Evolutionary conservation across 92 coral and sea anemone species (phyloP).

Genomic region (Scolanthus callimorphus): DNA sequence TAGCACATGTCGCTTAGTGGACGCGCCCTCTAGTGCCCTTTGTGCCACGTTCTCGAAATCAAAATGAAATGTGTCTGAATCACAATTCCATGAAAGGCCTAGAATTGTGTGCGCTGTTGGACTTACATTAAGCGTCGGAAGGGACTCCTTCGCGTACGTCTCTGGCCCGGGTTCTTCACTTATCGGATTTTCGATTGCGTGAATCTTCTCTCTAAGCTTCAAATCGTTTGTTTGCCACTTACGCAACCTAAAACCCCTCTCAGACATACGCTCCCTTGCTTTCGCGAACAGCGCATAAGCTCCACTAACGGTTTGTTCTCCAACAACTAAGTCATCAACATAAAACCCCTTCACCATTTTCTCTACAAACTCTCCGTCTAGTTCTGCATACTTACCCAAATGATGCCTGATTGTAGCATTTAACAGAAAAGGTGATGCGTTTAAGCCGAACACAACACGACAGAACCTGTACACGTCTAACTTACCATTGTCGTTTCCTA

Average conservation of each 20-base stretch:
- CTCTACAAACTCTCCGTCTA: slow-evolving; percentile 41
- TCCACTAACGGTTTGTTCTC: slow-evolving; percentile 7
- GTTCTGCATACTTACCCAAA: slow-evolving; percentile 10
- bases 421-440: slow-evolving; percentile 40
- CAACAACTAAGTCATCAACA: slow-evolving; percentile 44
- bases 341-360: slow-evolving; percentile 19
- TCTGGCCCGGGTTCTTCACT: slow-evolving; percentile 1
- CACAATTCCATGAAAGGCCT: slow-evolving; percentile 24
- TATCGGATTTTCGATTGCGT: background rate
- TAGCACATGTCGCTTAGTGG: slow-evolving; percentile 12
- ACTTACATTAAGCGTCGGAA: too few relatives aligned
- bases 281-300: slow-evolving; percentile 8
- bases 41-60: background rate
- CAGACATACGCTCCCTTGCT: slow-evolving; percentile 3
- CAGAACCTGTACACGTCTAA: slow-evolving; percentile 25
- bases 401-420: slow-evolving; percentile 35
- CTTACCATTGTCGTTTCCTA: slow-evolving; percentile 3
- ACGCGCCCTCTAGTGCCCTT: background rate
- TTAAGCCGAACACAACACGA: slow-evolving; percentile 43
- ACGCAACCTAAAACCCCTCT: slow-evolving; percentile 24
- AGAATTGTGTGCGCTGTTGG: slow-evolving; percentile 18
- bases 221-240: slow-evolving; percentile 24
- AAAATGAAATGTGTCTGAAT: slow-evolving; percentile 6
- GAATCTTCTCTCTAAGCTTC: slow-evolving; percentile 4
- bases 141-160: slow-evolving; percentile 8